Evolutionary conservation across 2,797 vertebrate genomes (phyloP).

Genomic region (Xenopus petersii): DNA sequence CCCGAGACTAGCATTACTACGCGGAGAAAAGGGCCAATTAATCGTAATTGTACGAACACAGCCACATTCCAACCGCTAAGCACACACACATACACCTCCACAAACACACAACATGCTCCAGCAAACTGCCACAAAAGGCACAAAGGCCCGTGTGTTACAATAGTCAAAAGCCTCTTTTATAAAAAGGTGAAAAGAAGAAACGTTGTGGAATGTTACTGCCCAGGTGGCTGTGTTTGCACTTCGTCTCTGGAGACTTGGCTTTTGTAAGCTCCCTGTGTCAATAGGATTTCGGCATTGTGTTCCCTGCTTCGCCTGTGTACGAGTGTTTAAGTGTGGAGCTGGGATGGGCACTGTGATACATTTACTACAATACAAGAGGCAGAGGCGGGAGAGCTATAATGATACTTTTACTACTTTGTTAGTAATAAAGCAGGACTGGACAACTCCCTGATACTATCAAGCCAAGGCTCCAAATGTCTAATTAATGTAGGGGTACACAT

Average conservation of each 20-base stretch:
- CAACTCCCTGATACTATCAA: too few relatives aligned
- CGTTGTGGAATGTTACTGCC: constrained; percentile 38
- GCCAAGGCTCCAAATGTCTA: too few relatives aligned
- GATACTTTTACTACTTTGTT: too few relatives aligned
- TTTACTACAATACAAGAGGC: background rate
- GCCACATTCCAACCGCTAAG: constrained; percentile 43
- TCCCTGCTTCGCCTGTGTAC: constrained; percentile 1
- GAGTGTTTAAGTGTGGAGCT: background rate
- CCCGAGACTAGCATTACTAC: constrained; percentile 6
- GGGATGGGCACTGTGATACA: constrained; percentile 3
- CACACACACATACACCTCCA: constrained; percentile 43
- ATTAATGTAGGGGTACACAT: too few relatives aligned
- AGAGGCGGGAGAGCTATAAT: too few relatives aligned
- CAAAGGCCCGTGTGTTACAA: constrained; percentile 44
- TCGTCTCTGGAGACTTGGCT: constrained; percentile 41
- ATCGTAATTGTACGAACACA: constrained; percentile 35
- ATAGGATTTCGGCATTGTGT: constrained; percentile 34
- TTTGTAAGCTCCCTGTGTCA: constrained; percentile 47
- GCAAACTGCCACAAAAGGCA: constrained; percentile 47
- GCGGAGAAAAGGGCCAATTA: constrained; percentile 34
- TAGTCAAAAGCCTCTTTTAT: constrained; percentile 49
- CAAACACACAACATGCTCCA: constrained; percentile 49
- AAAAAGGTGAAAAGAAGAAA: constrained; percentile 45
- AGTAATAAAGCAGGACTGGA: too few relatives aligned
- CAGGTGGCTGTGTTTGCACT: constrained; percentile 47